Evolutionary conservation across 2,113 vertebrate genomes (phyloP), one percentile per base, ranked within the genome.

Genomic region (Plecotus auritus): DNA sequence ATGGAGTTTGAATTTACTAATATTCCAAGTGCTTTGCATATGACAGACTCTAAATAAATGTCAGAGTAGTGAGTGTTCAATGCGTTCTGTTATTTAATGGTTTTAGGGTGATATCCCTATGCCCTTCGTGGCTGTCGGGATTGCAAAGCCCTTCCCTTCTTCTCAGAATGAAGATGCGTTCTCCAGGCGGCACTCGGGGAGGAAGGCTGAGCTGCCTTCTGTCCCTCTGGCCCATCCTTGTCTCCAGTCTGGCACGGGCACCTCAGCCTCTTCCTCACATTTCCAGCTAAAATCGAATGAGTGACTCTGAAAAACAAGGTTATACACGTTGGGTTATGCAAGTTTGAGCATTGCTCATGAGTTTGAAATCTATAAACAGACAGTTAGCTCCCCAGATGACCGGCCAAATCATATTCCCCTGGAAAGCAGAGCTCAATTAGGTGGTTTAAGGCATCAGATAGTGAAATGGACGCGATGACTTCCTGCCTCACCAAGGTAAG

Each of bases 311-410:
- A 94, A 96, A 96, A 91, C 74, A 91, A 96, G 93, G 86, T 93
- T 87, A 88, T 90, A 51, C 40, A 40, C 81, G 90, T 95, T 81
- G 95, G 95, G 91, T 40, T 40, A 40, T 40, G 37, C 37, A 40
- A 40, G 37, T 91, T 76, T 49, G 80, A 93, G 87, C 64, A 76
- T 72, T 74, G 91, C 72, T 91, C 87, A 89, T 49, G 93, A 87
- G 92, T 96, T 83, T 96, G 93, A 94, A 89, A 96, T 95, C 91
- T 91, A 94, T 94, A 94, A 96, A 96, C 94, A 93, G 96, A 95
- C 87, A 93, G 93, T 81, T 89, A 59, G 93, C 93, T 93, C 90
- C 90, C 87, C 90, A 96, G 95, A 93, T 92, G 91, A 94, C 87
- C 95, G 35, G 42, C 42, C 74, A 91, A 96, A 97, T 96, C 84